Base-by-base conservation (phyloP, 2,888 invertebrate genomes). In the Phaonia tiefii region DNA sequence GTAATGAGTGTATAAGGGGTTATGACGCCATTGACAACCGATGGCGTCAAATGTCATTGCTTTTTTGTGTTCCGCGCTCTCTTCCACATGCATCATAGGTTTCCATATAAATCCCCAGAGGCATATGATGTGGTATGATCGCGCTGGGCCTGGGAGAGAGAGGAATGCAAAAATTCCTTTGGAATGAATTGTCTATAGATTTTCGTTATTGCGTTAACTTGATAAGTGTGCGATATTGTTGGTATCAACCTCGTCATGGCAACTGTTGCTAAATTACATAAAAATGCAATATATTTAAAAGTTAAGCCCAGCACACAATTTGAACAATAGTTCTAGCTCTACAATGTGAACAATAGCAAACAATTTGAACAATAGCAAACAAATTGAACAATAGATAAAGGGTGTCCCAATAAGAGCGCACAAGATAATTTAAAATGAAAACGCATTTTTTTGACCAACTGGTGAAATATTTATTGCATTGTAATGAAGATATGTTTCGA, bases 181-280 rank as follows among this genome's bases (percentile, higher is more conserved):
- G 54, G 69, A n/a, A 39, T 54, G 22, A 44, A 70, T 54, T 46
- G 2, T 11, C 26, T 49, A 10, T 71, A 17, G 20, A 54, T 13
- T 74, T 11, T 60, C 67, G 65, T 69, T 76, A 22, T 25, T 73
- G 51, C 58, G 39, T 80, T 77, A 77, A 77, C 73, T 71, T 70
- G 77, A 70, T 80, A 81, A 81, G 78, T 81, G 81, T 81, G 67
- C 71, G 22, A 72, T 75, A 75, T 81, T 8, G 31, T n/a, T n/a
- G n/a, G n/a, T n/a, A n/a, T 31, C 31, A 31, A 31, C 8, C 4
- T 31, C 60, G 54, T 71, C 67, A 81, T 81, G 78, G 78, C 75
- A 81, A 81, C 81, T 31, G 78, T 81, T 81, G 75, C 78, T 75
- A 75, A 63, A 71, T 60, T 71, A 46, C 63, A 22, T 71, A 31